These are phyloP conservation scores for Mesoclemmys tuberculata DNA, from an alignment of 2,113 vertebrate genomes.

Conservation along the genomic window DNA sequence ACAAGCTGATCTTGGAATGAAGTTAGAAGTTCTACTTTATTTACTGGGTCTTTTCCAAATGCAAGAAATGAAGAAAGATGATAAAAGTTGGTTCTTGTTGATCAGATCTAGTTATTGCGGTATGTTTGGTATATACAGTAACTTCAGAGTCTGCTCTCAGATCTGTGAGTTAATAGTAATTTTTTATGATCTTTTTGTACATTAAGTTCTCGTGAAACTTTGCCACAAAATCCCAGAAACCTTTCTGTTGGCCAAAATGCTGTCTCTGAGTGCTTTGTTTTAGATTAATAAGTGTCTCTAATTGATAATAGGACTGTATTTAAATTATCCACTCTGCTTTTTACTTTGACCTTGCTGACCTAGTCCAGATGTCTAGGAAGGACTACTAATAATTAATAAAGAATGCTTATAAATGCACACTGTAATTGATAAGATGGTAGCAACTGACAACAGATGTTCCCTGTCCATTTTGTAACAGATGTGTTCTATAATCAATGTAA, in stretches of 20 bases:
- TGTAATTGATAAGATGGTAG: background rate
- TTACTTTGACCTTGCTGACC: background rate
- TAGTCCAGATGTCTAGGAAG: background rate
- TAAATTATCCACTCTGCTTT: background rate
- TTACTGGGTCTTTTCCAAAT: background rate
- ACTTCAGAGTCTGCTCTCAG: slow-evolving; percentile 19
- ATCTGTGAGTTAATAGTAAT: background rate
- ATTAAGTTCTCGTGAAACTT: background rate
- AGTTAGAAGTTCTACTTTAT: background rate
- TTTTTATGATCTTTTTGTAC: background rate
- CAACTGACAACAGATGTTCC: background rate
- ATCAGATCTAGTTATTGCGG: background rate
- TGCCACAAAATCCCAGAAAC: background rate
- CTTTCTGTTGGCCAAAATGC: background rate
- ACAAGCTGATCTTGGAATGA: background rate
- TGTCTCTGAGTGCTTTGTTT: background rate
- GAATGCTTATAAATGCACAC: background rate
- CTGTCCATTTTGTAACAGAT: background rate
- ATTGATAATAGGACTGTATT: background rate
- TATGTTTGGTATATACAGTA: background rate
- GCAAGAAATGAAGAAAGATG: slow-evolving; percentile 18
- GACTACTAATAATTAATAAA: background rate
- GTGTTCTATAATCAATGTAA: background rate
- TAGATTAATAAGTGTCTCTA: background rate
- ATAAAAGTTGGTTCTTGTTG: background rate